phyloP scores from a whole-genome alignment of 2,888 invertebrate species.

The Galeruca laticollis region DNA sequence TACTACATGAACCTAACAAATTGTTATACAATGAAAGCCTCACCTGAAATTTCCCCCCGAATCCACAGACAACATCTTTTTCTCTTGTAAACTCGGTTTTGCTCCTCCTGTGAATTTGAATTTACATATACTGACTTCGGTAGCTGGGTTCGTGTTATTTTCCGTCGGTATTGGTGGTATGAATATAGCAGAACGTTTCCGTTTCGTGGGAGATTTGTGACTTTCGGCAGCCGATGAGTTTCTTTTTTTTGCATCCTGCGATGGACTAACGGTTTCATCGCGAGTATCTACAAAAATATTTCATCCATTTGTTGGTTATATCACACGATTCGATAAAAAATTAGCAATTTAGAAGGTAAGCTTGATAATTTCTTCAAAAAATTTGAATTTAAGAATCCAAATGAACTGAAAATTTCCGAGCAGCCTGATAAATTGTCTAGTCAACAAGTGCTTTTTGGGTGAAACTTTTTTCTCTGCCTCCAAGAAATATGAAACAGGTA shows the following conservation, averaged over 20 bases:
- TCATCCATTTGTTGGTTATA: neutral
- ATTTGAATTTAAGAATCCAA: no score
- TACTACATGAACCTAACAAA: no score
- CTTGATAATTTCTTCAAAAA: no score
- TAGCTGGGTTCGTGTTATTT: slow-evolving; percentile 80
- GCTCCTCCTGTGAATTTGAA: slow-evolving; percentile 94
- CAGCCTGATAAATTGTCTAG: no score
- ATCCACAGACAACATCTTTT: slow-evolving; percentile 92
- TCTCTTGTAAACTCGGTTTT: slow-evolving; percentile 88
- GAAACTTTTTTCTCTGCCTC: no score
- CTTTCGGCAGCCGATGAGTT: slow-evolving; percentile 62
- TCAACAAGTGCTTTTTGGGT: no score
- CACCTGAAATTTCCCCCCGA: slow-evolving; percentile 88
- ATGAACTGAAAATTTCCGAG: no score
- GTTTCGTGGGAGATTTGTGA: slow-evolving; percentile 71
- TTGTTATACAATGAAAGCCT: no score
- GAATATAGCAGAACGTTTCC: slow-evolving; percentile 86
- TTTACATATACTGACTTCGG: slow-evolving; percentile 87
- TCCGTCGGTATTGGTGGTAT: slow-evolving; percentile 86
- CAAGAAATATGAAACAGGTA: no score
- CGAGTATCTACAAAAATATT: slow-evolving; percentile 46
- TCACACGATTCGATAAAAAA: no score
- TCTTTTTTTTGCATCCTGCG: slow-evolving; percentile 51
- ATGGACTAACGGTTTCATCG: slow-evolving; percentile 68
- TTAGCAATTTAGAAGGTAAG: no score